Evolutionary conservation across 2,888 invertebrate species (phyloP).

Genomic region (Lasioglossum villosulum): DNA sequence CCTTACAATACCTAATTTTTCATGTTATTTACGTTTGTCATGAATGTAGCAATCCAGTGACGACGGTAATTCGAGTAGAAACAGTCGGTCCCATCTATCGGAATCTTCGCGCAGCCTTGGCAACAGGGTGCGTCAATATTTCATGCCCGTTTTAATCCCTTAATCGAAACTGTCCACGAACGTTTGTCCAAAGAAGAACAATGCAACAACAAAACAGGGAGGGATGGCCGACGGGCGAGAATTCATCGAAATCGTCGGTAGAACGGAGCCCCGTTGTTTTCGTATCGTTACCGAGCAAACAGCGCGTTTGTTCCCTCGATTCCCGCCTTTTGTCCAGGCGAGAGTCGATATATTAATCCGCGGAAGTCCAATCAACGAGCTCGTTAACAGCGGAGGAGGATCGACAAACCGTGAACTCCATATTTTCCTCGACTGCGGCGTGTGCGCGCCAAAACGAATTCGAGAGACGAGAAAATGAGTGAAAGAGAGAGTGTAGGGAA

Average conservation of each 20-base stretch:
- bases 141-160: slow-evolving; percentile 8
- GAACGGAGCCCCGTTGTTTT: slow-evolving; percentile 5
- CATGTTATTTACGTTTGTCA: not conserved
- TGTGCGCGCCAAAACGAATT: not conserved
- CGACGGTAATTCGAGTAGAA: not conserved
- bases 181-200: not conserved
- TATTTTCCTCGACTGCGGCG: not conserved
- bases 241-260: slow-evolving; percentile 2
- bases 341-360: slow-evolving; percentile 25
- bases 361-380: slow-evolving; percentile 21
- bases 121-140: not conserved
- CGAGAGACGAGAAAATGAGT: not conserved
- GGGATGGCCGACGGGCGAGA: not conserved
- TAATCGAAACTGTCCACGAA: not conserved
- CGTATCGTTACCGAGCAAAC: slow-evolving; percentile 32
- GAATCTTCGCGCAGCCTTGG: not conserved
- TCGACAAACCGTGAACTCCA: slow-evolving; percentile 9
- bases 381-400: slow-evolving; percentile 4
- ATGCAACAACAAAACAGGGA: not conserved
- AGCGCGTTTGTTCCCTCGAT: slow-evolving; percentile 6
- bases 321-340: slow-evolving; percentile 17
- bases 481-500: not conserved
- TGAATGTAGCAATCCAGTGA: not conserved
- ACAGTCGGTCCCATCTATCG: not conserved
- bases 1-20: too few relatives aligned